A percentile compares a stretch with the other conserved stretches of the same genome.
These are phyloP conservation scores for Accipiter cooperii DNA, from an alignment of 2,113 vertebrate genomes.

Conservation along the genomic window DNA sequence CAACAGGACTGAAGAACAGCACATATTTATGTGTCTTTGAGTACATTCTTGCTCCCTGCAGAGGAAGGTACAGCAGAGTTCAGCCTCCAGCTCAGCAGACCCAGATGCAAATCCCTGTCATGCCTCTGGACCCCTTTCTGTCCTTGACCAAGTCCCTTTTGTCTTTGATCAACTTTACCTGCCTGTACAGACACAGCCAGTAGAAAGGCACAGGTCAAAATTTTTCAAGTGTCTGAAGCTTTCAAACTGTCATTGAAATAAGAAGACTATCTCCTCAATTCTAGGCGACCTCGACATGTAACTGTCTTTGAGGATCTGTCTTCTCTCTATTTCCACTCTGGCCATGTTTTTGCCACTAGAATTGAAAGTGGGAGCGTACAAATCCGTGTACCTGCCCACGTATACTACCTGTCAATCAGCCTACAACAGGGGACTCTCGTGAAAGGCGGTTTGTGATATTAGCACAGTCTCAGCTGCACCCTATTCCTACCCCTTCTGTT, in stretches of 20 bases:
- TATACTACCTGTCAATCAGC: neutral
- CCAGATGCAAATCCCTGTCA: neutral
- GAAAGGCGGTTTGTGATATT: neutral
- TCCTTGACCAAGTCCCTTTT: neutral
- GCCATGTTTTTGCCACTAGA: neutral
- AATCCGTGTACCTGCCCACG: accelerated
- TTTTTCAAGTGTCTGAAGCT: neutral
- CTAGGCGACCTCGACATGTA: accelerated
- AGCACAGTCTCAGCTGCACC: neutral
- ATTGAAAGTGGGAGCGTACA: neutral
- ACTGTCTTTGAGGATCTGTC: neutral
- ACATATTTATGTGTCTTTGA: neutral
- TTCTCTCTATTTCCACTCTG: neutral
- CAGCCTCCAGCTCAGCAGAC: neutral
- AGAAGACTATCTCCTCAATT: neutral
- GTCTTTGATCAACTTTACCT: neutral
- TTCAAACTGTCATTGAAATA: neutral
- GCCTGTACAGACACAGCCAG: neutral
- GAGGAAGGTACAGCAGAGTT: neutral
- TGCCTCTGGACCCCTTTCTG: neutral
- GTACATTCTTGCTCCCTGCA: neutral
- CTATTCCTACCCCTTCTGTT: neutral
- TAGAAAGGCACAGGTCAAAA: neutral
- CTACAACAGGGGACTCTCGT: neutral
- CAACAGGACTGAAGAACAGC: neutral